Base-by-base conservation (phyloP, 2,113 vertebrate species). In the Chionis minor region DNA sequence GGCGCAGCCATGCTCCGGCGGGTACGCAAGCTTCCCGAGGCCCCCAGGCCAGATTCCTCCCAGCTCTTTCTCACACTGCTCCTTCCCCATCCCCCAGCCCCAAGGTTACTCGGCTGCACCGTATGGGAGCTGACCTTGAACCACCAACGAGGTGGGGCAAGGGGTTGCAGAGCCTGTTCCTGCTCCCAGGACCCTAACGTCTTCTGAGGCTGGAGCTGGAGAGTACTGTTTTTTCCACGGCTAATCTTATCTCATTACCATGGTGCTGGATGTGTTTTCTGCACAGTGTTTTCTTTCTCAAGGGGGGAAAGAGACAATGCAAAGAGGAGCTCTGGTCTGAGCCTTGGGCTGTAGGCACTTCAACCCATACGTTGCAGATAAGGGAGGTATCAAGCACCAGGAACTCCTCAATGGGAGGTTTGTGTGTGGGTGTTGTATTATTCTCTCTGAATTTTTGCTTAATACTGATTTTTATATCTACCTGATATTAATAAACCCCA, bases 1-100 rank as follows among this genome's bases (percentile, higher is more conserved):
- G 32, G 65, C 1, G 3, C 33, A 44, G 71, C 7, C 6, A 5
- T 33, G 44, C 26, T 54, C 26, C 0, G 2, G 3, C 0, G 0
- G 20, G 5, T 23, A 8, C 16, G 1, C 32, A 22, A 28, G 35
- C 8, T 61, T 56, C 35, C 38, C 38, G 38, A 38, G 38, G 38
- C 38, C 38, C 42, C 42, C 56, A 54, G 30, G 0, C 14, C 7
- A 9, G 2, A 20, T 54, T 84, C 32, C 74, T 69, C 38, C 45
- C 23, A 13, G 62, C 54, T 47, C 55, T 28, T 74, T 59, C 58
- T 80, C 81, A 2, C 32, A 0, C 19, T 28, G 66, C 18, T 92
- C 45, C 49, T 62, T 56, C 69, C 8, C 1, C 0, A 0, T 18
- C 5, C 0, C 33, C 88, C 79, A 32, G 71, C 33, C 47, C 69